Percentiles rank a stretch among this genome's conserved stretches.
phyloP scores from a whole-genome alignment of 2,888 invertebrate species.

The Diploptera punctata region DNA sequence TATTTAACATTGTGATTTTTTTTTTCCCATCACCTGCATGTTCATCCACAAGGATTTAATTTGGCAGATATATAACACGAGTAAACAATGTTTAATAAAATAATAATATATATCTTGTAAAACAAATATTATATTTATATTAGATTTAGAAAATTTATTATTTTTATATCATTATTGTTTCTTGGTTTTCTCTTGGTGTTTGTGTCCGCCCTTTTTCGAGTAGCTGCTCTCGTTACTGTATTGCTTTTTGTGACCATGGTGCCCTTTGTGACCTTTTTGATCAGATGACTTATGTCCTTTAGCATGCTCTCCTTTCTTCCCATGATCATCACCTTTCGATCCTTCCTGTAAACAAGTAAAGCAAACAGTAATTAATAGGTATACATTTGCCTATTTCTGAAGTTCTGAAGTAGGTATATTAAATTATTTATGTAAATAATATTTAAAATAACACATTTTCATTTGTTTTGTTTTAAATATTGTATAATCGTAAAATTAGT shows the following conservation, averaged over 20 bases:
- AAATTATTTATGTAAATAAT: not conserved
- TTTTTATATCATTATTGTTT: not conserved
- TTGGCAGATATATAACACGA: too few relatives aligned
- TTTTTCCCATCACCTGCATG: too few relatives aligned
- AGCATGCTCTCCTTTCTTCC: conserved; percentile 49
- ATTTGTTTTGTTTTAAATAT: too few relatives aligned
- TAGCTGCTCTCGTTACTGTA: conserved; percentile 50
- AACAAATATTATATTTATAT: too few relatives aligned
- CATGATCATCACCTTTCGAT: conserved; percentile 50
- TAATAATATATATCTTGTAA: too few relatives aligned
- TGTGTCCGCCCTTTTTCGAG: conserved; percentile 49
- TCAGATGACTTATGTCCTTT: conserved; percentile 50
- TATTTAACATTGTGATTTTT: too few relatives aligned
- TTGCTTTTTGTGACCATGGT: conserved; percentile 49
- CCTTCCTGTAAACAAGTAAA: conserved; percentile 43
- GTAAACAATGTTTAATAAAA: too few relatives aligned
- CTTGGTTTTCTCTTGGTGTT: not conserved
- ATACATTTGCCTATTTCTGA: not conserved
- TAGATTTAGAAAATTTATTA: too few relatives aligned
- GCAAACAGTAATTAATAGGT: not conserved
- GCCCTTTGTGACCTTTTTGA: conserved; percentile 50
- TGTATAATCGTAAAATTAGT: too few relatives aligned
- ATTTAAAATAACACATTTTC: not conserved
- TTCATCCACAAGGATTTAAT: too few relatives aligned
- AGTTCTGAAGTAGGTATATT: too few relatives aligned